These are phyloP conservation scores for Larimichthys crocea DNA, from an alignment of 2,113 vertebrate species.

Conservation along the genomic window DNA sequence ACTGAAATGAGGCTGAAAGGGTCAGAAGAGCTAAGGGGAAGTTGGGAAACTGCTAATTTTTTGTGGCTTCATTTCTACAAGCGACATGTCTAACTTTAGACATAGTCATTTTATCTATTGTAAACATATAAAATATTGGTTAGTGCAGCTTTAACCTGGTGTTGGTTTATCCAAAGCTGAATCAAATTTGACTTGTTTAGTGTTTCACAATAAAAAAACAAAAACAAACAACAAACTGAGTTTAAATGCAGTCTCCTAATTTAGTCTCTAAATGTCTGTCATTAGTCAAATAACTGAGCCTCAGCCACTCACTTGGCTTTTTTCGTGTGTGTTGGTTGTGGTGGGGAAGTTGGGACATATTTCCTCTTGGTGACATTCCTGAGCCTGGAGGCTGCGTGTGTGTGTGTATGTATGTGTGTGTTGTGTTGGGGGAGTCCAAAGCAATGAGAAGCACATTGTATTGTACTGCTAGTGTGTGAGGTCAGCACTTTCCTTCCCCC, in stretches of 20 bases:
- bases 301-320: slow-evolving; percentile 22
- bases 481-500: slow-evolving; percentile 83
- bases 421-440: slow-evolving; percentile 49
- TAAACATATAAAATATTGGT: not conserved
- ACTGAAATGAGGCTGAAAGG: not conserved
- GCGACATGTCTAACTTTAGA: not conserved
- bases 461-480: slow-evolving; percentile 82
- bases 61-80: not conserved
- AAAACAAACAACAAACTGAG: not conserved
- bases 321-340: slow-evolving; percentile 23
- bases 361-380: slow-evolving; percentile 80
- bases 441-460: slow-evolving; percentile 78
- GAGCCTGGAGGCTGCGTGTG: slow-evolving; percentile 52
- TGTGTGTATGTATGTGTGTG: slow-evolving; percentile 31
- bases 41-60: not conserved
- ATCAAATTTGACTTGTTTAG: not conserved
- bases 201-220: not conserved
- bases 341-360: slow-evolving; percentile 55
- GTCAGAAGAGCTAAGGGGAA: not conserved
- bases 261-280: slow-evolving; percentile 4
- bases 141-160: not conserved
- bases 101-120: not conserved
- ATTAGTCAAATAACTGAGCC: slow-evolving; percentile 24
- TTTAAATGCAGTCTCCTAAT: slow-evolving; percentile 6
- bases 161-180: not conserved